Evolutionary conservation across 2,797 vertebrate genomes (phyloP).

Genomic region (Tolypeutes matacus): DNA sequence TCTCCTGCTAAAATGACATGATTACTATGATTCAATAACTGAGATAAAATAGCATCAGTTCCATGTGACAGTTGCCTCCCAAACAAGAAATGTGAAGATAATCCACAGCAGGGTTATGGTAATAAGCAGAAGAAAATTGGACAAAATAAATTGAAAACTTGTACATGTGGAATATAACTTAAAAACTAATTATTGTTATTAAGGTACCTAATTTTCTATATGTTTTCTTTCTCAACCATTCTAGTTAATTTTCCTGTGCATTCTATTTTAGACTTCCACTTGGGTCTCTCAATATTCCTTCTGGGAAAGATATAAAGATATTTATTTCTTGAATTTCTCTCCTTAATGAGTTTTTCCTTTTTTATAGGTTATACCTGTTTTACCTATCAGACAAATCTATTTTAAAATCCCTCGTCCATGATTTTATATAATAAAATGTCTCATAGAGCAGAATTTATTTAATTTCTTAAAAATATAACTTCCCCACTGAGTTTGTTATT

Average conservation of each 20-base stretch:
- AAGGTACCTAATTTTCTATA: conserved; percentile 64
- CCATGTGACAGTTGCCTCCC: not conserved
- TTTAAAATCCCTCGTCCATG: conserved; percentile 49
- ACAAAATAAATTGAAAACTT: conserved; percentile 61
- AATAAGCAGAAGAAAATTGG: conserved; percentile 64
- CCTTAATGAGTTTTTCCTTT: conserved; percentile 72
- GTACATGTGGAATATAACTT: conserved; percentile 6
- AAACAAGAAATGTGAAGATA: conserved; percentile 41
- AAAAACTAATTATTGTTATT: conserved; percentile 70
- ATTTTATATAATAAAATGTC: conserved; percentile 62
- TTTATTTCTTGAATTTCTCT: conserved; percentile 73
- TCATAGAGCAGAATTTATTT: conserved; percentile 50
- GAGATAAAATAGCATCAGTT: conserved; percentile 1
- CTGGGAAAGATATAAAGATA: conserved; percentile 65
- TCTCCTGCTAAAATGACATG: conserved; percentile 48
- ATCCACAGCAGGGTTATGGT: not conserved
- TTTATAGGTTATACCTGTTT: conserved; percentile 67
- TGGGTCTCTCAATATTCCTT: conserved; percentile 43
- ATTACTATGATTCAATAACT: conserved; percentile 58
- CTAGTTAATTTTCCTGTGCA: conserved; percentile 51
- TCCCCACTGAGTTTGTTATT: not conserved
- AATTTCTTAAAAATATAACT: conserved; percentile 37
- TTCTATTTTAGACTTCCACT: conserved; percentile 51
- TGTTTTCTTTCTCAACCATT: conserved; percentile 34
- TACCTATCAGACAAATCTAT: conserved; percentile 64